Conservation (phyloP, 2,113 vertebrate species). For the Lagopus muta region DNA sequence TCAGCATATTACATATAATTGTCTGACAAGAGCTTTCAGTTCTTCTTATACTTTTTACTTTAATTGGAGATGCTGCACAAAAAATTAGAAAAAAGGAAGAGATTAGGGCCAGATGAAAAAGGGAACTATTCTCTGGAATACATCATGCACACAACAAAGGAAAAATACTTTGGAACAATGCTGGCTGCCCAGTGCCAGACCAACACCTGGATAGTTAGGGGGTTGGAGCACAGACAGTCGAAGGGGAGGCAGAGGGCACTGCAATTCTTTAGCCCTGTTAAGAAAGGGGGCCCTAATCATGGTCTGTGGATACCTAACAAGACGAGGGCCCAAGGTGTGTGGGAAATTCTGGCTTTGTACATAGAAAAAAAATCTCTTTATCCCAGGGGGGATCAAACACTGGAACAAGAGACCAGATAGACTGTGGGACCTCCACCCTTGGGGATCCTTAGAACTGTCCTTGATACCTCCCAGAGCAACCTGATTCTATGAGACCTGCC, state of each 20-base stretch:
- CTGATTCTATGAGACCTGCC: not conserved
- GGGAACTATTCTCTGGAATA: not conserved
- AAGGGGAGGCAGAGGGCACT: not conserved
- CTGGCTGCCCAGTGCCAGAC: not conserved
- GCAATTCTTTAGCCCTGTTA: not conserved
- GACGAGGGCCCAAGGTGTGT: not conserved
- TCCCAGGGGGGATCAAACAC: not conserved
- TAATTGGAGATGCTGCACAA: not conserved
- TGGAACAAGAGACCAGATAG: not conserved
- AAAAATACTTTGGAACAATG: not conserved
- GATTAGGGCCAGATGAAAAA: not conserved
- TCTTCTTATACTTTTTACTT: not conserved
- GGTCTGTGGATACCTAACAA: not conserved
- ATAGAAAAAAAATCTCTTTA: not conserved
- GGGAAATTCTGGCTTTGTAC: not conserved
- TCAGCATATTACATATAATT: not conserved
- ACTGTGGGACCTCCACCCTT: not conserved
- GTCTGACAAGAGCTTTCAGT: not conserved
- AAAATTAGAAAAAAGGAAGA: not conserved
- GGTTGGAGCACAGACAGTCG: fast-evolving
- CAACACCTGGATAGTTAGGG: fast-evolving
- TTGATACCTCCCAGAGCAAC: not conserved
- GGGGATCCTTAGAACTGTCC: not conserved
- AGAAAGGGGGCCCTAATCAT: not conserved
- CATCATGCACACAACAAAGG: not conserved